Conservation (phyloP, 2,113 vertebrate species). For the Promerops cafer region DNA sequence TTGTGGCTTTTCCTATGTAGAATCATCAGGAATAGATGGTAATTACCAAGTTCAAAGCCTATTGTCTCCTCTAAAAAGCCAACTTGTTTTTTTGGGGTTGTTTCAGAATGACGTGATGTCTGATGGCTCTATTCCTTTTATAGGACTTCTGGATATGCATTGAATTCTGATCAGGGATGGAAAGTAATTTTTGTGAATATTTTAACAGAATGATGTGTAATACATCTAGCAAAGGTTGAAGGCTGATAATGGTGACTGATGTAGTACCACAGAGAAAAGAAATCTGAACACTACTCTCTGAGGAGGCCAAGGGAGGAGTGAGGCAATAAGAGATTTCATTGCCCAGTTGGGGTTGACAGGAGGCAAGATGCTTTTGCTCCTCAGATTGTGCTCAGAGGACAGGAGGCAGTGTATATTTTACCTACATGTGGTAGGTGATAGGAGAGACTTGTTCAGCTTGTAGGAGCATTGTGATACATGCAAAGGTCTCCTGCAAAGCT, state of each 20-base stretch:
- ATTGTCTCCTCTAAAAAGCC: background rate
- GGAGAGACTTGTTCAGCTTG: background rate
- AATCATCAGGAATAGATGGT: constrained; percentile 18
- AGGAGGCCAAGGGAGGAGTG: background rate
- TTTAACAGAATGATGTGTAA: background rate
- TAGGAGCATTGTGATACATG: background rate
- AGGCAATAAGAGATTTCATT: constrained; percentile 7
- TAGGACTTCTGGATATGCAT: background rate
- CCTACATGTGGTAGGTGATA: background rate
- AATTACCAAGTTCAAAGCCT: constrained; percentile 22
- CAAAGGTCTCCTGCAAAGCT: background rate
- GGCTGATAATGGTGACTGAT: constrained; percentile 1
- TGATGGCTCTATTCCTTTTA: constrained; percentile 15
- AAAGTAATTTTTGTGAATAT: background rate
- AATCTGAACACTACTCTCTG: background rate
- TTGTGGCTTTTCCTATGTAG: constrained; percentile 27
- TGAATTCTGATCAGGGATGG: background rate
- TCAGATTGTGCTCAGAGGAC: background rate
- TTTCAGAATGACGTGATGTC: background rate
- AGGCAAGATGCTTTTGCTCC: background rate
- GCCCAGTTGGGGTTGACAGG: background rate
- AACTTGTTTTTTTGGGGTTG: background rate
- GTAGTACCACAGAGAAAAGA: background rate
- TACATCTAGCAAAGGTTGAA: background rate
- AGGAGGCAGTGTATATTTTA: background rate